These are phyloP conservation scores for Hyposmocoma kahamanoa DNA, from an alignment of 1,140 invertebrate genomes.

Conservation along the genomic window DNA sequence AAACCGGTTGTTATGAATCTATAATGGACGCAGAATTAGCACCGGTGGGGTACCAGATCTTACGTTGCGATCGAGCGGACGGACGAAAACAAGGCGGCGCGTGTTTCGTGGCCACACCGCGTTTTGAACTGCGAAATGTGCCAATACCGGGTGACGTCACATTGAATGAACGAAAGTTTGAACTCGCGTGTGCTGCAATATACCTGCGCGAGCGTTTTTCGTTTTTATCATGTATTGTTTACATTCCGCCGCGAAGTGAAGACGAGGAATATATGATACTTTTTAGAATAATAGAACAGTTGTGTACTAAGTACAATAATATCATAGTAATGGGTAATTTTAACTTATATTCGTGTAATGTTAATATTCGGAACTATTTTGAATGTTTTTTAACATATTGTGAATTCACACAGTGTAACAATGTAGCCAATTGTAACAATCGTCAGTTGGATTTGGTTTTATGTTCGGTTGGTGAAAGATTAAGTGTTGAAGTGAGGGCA, in stretches of 20 bases:
- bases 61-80: slow-evolving; percentile 1
- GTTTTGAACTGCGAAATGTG: background rate
- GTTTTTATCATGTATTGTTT: no score
- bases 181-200: background rate
- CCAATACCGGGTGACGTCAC: background rate
- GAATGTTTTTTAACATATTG: background rate
- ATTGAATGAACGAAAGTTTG: background rate
- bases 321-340: background rate
- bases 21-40: background rate
- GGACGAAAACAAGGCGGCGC: slow-evolving; percentile 1
- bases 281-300: slow-evolving; percentile 5
- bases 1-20: background rate
- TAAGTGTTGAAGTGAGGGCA: no score
- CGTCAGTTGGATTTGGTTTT: background rate
- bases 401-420: background rate
- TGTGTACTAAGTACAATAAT: background rate
- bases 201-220: background rate
- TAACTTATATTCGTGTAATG: background rate
- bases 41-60: background rate
- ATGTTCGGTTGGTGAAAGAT: no score
- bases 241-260: background rate
- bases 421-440: background rate
- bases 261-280: background rate
- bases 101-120: background rate
- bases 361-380: background rate